Evolutionary conservation across 2,113 vertebrate species (phyloP).

Genomic region (Anseranas semipalmata): DNA sequence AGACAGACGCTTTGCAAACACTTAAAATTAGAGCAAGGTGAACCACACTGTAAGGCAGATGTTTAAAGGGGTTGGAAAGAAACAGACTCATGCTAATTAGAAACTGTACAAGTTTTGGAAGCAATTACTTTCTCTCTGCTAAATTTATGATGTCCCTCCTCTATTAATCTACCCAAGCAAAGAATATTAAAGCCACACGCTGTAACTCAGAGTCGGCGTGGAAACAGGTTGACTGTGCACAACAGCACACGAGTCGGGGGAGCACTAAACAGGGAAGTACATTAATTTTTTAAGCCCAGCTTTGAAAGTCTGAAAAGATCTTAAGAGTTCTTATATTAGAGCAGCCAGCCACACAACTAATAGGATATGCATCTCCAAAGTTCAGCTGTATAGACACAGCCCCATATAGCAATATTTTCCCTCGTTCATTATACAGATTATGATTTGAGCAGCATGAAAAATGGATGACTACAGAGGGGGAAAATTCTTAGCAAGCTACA

Average conservation of each 20-base stretch:
- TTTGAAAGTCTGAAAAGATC: not conserved
- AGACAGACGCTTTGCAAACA: not conserved
- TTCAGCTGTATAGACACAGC: not conserved
- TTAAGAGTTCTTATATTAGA: not conserved
- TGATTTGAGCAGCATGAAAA: constrained; percentile 41
- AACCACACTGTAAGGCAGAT: not conserved
- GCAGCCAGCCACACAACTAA: constrained; percentile 4
- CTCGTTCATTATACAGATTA: constrained; percentile 29
- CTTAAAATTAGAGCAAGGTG: not conserved
- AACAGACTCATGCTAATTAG: not conserved
- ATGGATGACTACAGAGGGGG: constrained; percentile 12
- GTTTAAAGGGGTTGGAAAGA: not conserved
- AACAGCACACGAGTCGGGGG: not conserved
- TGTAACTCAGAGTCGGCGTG: not conserved
- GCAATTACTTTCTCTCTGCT: not conserved
- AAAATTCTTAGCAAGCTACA: constrained; percentile 30
- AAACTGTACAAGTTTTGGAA: not conserved
- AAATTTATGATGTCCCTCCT: not conserved
- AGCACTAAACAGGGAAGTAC: not conserved
- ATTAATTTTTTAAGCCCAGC: not conserved
- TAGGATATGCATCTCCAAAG: not conserved
- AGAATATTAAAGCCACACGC: rapidly evolving
- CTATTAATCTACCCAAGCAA: not conserved
- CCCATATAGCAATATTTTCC: not conserved
- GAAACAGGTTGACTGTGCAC: not conserved